Evolutionary conservation across 2,797 vertebrate genomes (phyloP).

Genomic region (Thalassophryne amazonica): DNA sequence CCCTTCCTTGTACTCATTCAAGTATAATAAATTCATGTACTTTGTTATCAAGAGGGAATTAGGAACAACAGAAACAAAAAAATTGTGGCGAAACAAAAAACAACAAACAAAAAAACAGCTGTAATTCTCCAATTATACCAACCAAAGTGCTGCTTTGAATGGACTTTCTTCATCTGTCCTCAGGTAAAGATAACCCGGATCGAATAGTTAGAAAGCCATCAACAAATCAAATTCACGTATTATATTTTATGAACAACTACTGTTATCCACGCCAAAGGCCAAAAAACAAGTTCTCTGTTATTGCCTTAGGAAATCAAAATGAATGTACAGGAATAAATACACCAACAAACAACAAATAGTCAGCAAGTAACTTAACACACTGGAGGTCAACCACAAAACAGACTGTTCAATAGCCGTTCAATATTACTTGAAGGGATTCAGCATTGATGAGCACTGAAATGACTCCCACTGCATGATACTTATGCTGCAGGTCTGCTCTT

Average conservation of each 20-base stretch:
- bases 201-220: constrained; percentile 12
- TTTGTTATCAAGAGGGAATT: not conserved
- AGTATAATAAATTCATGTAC: no score
- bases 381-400: constrained; percentile 4
- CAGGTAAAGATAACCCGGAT: constrained; percentile 10
- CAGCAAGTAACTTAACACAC: constrained; percentile 3
- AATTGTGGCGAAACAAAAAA: not conserved
- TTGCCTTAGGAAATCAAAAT: constrained; percentile 71
- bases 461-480: constrained; percentile 27
- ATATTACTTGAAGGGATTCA: constrained; percentile 27
- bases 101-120: constrained; percentile 8
- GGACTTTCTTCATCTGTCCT: constrained; percentile 17
- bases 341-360: constrained; percentile 37
- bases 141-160: constrained; percentile 9
- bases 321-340: constrained; percentile 90
- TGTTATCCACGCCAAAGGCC: constrained; percentile 87
- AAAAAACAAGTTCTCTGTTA: constrained; percentile 74
- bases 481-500: not conserved
- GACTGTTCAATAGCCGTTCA: constrained; percentile 18
- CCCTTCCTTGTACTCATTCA: no score
- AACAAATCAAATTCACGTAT: constrained; percentile 32
- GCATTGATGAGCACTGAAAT: constrained; percentile 22
- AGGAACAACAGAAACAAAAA: not conserved
- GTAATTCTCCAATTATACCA: constrained; percentile 8
- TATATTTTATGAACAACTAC: constrained; percentile 69